These are phyloP conservation scores for Acropora yongei DNA, from an alignment of 64 coral and sea anemone genomes.

Conservation along the genomic window DNA sequence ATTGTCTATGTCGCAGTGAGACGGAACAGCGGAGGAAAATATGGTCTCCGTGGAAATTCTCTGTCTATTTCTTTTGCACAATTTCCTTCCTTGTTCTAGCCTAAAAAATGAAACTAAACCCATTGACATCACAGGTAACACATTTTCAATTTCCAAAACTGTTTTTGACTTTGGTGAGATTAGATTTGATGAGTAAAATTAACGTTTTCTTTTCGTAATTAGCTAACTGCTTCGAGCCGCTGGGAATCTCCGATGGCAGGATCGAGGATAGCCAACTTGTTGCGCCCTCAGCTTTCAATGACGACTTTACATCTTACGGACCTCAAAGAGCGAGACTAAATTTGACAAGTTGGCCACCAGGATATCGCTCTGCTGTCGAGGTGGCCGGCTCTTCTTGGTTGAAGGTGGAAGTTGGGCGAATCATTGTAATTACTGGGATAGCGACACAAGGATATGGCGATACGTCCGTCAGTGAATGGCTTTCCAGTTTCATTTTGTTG, in stretches of 20 bases:
- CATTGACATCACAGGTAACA: conserved; percentile 12
- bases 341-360: background rate
- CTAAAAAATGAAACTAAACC: background rate
- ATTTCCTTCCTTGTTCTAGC: background rate
- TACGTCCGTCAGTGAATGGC: conserved; percentile 20
- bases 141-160: background rate
- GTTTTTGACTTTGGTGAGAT: background rate
- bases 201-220: background rate
- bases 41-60: background rate
- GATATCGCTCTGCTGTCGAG: conserved; percentile 6
- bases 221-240: conserved; percentile 32
- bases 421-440: conserved; percentile 35
- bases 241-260: conserved; percentile 52
- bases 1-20: background rate
- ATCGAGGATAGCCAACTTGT: conserved; percentile 26
- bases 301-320: conserved; percentile 36
- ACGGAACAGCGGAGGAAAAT: background rate
- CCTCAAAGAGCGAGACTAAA: conserved; percentile 37
- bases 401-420: conserved; percentile 31
- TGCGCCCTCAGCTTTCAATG: conserved; percentile 11
- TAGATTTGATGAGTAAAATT: background rate
- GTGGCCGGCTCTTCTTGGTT: background rate
- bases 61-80: background rate
- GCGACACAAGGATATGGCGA: conserved; percentile 67
- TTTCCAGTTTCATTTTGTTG: conserved; percentile 2